Conservation (phyloP, 1,140 invertebrate species). For the Drosophila neocordata region DNA sequence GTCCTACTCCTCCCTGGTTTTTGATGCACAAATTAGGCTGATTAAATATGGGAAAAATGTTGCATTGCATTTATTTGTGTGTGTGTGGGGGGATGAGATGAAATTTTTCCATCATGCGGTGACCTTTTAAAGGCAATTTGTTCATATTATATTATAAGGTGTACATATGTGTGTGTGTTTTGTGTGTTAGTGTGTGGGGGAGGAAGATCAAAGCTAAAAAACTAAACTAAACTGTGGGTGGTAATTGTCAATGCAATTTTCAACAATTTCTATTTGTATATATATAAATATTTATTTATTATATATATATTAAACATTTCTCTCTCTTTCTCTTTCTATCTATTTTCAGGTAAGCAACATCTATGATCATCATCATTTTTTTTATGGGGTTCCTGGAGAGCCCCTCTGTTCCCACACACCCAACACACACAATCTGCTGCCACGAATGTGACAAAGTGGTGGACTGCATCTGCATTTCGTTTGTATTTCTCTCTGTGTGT, state of each 20-base stretch:
- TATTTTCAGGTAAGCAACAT: conserved; percentile 63
- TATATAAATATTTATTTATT: too few species aligned
- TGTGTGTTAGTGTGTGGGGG: not conserved
- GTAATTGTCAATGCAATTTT: conserved; percentile 34
- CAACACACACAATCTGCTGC: not conserved
- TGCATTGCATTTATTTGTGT: not conserved
- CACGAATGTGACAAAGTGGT: conserved; percentile 6
- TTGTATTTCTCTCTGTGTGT: not conserved
- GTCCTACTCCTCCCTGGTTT: not conserved
- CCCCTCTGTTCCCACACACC: not conserved
- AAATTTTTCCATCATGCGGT: conserved; percentile 8
- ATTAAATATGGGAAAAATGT: conserved; percentile 36
- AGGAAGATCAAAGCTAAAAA: conserved; percentile 7
- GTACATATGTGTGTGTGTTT: not conserved
- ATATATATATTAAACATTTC: conserved; percentile 27
- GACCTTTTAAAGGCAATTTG: conserved; percentile 10
- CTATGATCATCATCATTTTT: not conserved
- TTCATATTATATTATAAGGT: not conserved
- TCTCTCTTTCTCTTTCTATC: not conserved
- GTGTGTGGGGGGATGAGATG: conserved; percentile 35
- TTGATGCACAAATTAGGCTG: conserved; percentile 47
- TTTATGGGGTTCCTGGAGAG: not conserved
- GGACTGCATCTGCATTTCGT: conserved; percentile 3
- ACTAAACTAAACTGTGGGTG: not conserved
- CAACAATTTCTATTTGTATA: conserved; percentile 29